Evolutionary conservation across 1,140 invertebrate genomes (phyloP).

Genomic region (Lepidurus packardi): DNA sequence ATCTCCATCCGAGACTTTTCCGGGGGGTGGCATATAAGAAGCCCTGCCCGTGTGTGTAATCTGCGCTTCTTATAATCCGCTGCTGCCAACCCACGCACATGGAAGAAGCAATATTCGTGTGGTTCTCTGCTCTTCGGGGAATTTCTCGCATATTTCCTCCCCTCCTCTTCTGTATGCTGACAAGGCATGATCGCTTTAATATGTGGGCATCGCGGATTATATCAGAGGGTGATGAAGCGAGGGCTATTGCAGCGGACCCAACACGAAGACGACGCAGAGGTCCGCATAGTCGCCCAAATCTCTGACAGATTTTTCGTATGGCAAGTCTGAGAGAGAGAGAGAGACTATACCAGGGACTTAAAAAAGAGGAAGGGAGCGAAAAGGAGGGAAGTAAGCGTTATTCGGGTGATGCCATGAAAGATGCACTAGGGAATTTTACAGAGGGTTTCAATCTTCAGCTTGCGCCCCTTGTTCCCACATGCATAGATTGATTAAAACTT

Average conservation of each 20-base stretch:
- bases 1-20: neutral
- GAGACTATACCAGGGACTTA: neutral
- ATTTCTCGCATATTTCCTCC: neutral
- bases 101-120: conserved; percentile 11
- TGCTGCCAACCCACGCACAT: conserved; percentile 7
- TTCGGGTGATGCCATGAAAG: conserved; percentile 8
- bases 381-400: neutral
- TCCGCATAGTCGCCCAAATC: neutral
- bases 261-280: neutral
- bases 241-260: conserved; percentile 17
- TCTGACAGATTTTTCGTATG: neutral
- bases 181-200: conserved; percentile 21
- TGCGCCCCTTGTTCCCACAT: neutral
- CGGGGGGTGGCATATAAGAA: neutral
- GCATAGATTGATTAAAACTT: conserved; percentile 9
- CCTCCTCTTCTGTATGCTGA: conserved; percentile 3
- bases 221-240: conserved; percentile 15
- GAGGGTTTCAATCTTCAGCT: neutral
- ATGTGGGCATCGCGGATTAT: conserved; percentile 21
- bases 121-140: neutral
- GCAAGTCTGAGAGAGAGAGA: neutral
- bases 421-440: conserved; percentile 19
- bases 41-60: neutral
- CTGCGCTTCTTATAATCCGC: conserved; percentile 18
- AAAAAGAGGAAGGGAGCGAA: neutral